These are phyloP conservation scores for Phalanger gymnotis DNA, from an alignment of 2,797 vertebrate genomes.

Conservation along the genomic window DNA sequence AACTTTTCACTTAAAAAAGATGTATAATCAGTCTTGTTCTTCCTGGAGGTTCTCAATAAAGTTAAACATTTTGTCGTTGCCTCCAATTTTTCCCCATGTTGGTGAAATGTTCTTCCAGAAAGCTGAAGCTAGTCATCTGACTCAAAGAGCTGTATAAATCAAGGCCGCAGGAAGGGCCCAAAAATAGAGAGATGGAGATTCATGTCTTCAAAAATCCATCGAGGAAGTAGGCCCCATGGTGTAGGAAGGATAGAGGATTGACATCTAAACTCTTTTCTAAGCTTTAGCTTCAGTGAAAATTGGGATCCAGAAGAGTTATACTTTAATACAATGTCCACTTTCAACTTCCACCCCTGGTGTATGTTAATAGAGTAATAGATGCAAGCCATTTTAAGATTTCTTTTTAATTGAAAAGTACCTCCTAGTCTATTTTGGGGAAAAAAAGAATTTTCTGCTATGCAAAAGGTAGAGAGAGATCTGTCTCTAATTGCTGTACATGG, in stretches of 20 bases:
- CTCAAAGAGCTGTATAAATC: neutral
- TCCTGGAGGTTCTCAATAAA: neutral
- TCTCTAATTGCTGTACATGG: neutral
- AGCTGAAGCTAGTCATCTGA: neutral
- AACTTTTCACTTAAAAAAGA: neutral
- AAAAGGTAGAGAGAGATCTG: neutral
- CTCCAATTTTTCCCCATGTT: neutral
- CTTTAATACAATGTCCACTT: neutral
- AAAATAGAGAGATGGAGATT: neutral
- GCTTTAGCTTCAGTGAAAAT: neutral
- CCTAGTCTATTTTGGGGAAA: neutral
- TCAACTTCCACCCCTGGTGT: neutral
- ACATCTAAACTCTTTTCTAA: neutral
- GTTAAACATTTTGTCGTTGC: neutral
- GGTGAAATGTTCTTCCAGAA: neutral
- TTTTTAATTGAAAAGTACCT: neutral
- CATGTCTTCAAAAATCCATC: neutral
- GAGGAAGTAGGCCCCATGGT: neutral
- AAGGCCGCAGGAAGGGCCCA: neutral
- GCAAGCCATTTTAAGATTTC: neutral
- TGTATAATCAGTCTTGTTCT: neutral
- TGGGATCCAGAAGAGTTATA: neutral
- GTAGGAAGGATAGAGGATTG: neutral
- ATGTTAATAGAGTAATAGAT: neutral
- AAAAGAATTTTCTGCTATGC: neutral